Evolutionary conservation across 2,888 invertebrate species (phyloP).

Genomic region (Muschampia plurimacula): DNA sequence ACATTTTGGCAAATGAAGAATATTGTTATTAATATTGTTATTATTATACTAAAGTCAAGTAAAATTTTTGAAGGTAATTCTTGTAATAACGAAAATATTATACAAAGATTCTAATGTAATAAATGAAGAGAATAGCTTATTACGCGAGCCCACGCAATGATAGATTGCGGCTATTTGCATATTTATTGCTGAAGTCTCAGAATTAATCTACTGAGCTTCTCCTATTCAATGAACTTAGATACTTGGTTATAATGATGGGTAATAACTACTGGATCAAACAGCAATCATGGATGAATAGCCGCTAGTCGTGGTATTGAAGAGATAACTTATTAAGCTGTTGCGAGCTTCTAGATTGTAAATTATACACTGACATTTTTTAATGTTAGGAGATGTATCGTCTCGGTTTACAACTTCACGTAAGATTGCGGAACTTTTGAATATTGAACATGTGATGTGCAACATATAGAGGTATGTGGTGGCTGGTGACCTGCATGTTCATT

Average conservation of each 20-base stretch:
- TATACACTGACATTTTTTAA: not conserved
- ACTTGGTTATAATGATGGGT: slow-evolving; percentile 7
- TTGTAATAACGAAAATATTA: slow-evolving; percentile 7
- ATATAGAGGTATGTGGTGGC: no score
- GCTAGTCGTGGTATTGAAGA: not conserved
- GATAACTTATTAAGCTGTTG: not conserved
- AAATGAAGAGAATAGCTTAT: slow-evolving; percentile 14
- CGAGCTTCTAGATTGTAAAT: not conserved
- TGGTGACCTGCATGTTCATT: no score
- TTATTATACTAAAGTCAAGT: not conserved
- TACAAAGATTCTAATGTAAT: slow-evolving; percentile 15
- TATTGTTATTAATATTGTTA: not conserved
- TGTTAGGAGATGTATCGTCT: no score
- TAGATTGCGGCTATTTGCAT: slow-evolving; percentile 25
- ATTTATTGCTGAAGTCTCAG: slow-evolving; percentile 31
- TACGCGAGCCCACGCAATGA: slow-evolving; percentile 18
- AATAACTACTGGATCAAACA: slow-evolving; percentile 20
- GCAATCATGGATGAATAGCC: not conserved
- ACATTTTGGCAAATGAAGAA: not conserved
- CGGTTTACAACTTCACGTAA: no score
- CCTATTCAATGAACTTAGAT: slow-evolving; percentile 22
- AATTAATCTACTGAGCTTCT: slow-evolving; percentile 21
- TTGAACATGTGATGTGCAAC: no score
- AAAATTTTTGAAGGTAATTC: not conserved
- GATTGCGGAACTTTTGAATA: no score